Base-by-base conservation (phyloP, 2,888 invertebrate genomes). In the Stenichneumon culpator region DNA sequence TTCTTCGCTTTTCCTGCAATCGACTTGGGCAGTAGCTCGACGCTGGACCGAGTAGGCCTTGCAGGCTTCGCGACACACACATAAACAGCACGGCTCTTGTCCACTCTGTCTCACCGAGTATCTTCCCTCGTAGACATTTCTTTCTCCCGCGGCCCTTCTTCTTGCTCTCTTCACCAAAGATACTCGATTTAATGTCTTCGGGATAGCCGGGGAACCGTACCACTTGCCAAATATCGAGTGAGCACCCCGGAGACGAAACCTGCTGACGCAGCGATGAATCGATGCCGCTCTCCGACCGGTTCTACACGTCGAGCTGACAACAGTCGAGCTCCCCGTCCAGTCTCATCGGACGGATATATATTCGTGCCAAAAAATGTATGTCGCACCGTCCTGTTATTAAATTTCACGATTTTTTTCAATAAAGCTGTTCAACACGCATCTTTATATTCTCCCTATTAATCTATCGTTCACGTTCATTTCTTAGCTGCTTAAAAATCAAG, bases 251-350 rank as follows among this genome's bases (percentile, higher is more conserved):
- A 52, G 36, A 25, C 25, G 79, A 85, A 85, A 82, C 57, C n/a
- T 57, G 82, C 82, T 82, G 82, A 70, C 79, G 39, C 74, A 84
- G 82, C 82, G 75, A 82, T 77, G 74, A 82, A 79, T 85, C 84
- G 84, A 85, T 67, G 65, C 74, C 60, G 67, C 77, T 67, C 60
- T 52, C 52, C n/a, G 67, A 36, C 67, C 60, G 50, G 32, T 63
- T 69, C 39, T 44, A 36, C 16, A 36, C 39, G 54, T 70, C 36
- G 54, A 52, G 44, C 68, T 70, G 68, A 60, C 67, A 68, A 79
- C 72, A 72, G 72, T 68, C 54, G 57, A 82, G 75, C 82, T 52
- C 68, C 52, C 60, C 68, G 79, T 69, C 50, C 57, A 75, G 14
- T 25, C 57, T 4, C 22, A 70, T 82, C 82, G 67, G 82, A 82